phyloP scores from a whole-genome alignment of 2,888 invertebrate species.

The Eulithis prunata region DNA sequence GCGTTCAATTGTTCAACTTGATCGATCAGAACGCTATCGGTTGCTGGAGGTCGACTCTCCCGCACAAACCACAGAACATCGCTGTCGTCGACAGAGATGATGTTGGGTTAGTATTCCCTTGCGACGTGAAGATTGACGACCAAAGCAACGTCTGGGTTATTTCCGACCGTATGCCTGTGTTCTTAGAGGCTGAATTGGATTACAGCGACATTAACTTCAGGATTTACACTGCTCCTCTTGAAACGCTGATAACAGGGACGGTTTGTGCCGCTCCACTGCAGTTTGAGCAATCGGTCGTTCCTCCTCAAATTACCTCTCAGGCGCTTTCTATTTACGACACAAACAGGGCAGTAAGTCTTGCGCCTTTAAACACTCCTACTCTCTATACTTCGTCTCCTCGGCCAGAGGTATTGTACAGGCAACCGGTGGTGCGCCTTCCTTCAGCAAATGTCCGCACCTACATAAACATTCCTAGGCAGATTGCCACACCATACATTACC shows the following conservation, averaged over 20 bases:
- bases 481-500: conserved; percentile 43
- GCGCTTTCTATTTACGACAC: conserved; percentile 40
- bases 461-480: conserved; percentile 51
- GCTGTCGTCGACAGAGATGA: conserved; percentile 90
- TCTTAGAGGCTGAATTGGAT: conserved; percentile 87
- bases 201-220: conserved; percentile 92
- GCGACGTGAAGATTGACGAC: conserved; percentile 90
- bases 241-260: conserved; percentile 87
- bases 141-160: conserved; percentile 91
- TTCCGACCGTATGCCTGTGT: conserved; percentile 92
- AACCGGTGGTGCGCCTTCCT: conserved; percentile 44
- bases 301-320: conserved; percentile 36
- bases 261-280: conserved; percentile 85
- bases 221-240: conserved; percentile 88
- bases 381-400: conserved; percentile 41
- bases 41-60: conserved; percentile 90
- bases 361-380: conserved; percentile 37
- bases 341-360: conserved; percentile 40
- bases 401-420: conserved; percentile 32
- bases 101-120: conserved; percentile 90
- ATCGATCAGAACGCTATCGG: conserved; percentile 93
- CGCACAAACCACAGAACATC: conserved; percentile 87
- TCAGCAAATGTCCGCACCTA: conserved; percentile 52
- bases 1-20: conserved; percentile 90
- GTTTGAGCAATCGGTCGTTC: conserved; percentile 30